A percentile compares a stretch with the other conserved stretches of the same genome.
These are phyloP conservation scores for Rhagoletis zephyria DNA, from an alignment of 1,140 invertebrate species.

Conservation along the genomic window DNA sequence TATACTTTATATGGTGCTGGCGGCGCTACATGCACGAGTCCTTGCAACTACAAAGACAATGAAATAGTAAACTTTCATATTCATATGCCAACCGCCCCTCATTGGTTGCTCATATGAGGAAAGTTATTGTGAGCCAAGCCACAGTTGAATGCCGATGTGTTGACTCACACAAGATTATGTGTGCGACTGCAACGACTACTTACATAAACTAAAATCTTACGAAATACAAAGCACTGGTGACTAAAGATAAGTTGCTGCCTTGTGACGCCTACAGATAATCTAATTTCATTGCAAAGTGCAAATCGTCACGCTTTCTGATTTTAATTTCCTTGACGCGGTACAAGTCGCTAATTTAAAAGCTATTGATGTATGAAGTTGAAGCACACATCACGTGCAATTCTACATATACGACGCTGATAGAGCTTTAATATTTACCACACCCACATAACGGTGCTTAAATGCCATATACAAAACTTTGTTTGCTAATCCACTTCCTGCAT, in stretches of 20 bases:
- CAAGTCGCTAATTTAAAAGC: constrained; percentile 1
- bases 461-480: not conserved
- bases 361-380: constrained; percentile 4
- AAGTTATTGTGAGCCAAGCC: not conserved
- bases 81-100: not conserved
- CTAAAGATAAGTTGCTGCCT: not conserved
- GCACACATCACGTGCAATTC: not conserved
- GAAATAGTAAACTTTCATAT: not conserved
- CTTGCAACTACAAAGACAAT: not conserved
- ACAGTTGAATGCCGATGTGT: not conserved
- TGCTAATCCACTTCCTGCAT: not conserved
- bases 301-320: constrained; percentile 16
- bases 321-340: not conserved
- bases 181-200: not conserved
- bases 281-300: not conserved
- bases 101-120: not conserved
- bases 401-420: not conserved
- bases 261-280: not conserved
- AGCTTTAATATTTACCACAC: not conserved
- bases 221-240: not conserved
- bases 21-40: not conserved
- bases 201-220: not conserved
- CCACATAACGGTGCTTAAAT: constrained; percentile 15
- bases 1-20: not conserved
- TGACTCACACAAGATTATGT: not conserved